These are phyloP conservation scores for Pectinophora gossypiella DNA, from an alignment of 1,140 invertebrate genomes.

Conservation along the genomic window DNA sequence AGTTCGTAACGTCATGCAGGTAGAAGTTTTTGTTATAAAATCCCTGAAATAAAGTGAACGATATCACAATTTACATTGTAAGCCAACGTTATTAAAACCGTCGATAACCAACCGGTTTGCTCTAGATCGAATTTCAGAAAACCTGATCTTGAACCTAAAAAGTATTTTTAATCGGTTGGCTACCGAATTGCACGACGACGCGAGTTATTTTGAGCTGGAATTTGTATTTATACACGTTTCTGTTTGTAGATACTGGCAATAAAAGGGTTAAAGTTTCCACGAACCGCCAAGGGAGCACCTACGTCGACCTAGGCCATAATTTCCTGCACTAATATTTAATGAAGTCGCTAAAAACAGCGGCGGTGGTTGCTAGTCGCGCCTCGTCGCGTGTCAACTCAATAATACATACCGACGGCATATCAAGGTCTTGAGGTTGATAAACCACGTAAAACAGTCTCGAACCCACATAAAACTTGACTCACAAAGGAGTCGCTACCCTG, in stretches of 20 bases:
- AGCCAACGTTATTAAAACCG: neutral
- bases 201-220: no score
- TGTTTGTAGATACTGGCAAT: neutral
- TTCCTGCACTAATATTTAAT: neutral
- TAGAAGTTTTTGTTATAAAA: constrained; percentile 21
- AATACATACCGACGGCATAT: neutral
- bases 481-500: constrained; percentile 31
- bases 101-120: neutral
- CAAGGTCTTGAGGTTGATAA: neutral
- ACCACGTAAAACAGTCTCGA: neutral
- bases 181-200: no score
- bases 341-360: neutral
- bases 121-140: neutral
- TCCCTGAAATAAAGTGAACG: constrained; percentile 14
- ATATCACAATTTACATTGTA: neutral
- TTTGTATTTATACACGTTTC: no score
- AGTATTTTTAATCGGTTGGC: neutral
- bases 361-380: neutral
- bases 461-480: neutral
- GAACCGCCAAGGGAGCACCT: neutral
- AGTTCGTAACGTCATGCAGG: constrained; percentile 34
- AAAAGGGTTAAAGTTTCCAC: neutral
- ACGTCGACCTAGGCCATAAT: neutral
- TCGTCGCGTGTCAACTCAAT: neutral
- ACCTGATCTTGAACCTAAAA: neutral